A percentile compares a stretch with the other conserved stretches of the same genome.
Conservation (phyloP, 2,113 vertebrate genomes). For the Dromas ardeola region DNA sequence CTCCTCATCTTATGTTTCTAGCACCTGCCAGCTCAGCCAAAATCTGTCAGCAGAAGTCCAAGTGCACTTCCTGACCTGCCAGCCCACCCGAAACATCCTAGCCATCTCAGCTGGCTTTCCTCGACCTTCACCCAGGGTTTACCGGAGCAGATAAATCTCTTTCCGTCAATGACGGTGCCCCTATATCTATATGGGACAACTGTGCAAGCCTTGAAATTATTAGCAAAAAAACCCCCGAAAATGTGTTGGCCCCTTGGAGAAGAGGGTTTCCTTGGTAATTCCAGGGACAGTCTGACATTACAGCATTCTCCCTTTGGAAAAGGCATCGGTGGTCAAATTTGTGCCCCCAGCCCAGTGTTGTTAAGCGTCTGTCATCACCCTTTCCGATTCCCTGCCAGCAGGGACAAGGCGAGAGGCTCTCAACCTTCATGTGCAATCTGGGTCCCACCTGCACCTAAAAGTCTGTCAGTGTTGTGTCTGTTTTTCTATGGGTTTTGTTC, state of each 20-base stretch:
- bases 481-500: neutral
- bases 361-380: neutral
- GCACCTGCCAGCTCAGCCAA: conserved; percentile 1
- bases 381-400: neutral
- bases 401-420: neutral
- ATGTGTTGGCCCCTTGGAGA: neutral
- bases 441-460: neutral
- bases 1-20: neutral
- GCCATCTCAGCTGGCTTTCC: neutral
- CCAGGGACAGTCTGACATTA: neutral
- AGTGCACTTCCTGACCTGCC: neutral
- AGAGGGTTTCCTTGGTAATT: neutral
- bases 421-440: neutral
- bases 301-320: neutral
- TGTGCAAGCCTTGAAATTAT: neutral
- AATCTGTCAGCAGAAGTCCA: conserved; percentile 18
- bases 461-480: neutral
- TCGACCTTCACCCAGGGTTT: neutral
- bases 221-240: neutral
- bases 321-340: neutral
- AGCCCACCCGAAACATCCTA: neutral
- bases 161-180: neutral
- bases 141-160: neutral
- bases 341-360: neutral
- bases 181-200: neutral